phyloP scores from a whole-genome alignment of 2,888 invertebrate species.

The Hydraecia micacea region DNA sequence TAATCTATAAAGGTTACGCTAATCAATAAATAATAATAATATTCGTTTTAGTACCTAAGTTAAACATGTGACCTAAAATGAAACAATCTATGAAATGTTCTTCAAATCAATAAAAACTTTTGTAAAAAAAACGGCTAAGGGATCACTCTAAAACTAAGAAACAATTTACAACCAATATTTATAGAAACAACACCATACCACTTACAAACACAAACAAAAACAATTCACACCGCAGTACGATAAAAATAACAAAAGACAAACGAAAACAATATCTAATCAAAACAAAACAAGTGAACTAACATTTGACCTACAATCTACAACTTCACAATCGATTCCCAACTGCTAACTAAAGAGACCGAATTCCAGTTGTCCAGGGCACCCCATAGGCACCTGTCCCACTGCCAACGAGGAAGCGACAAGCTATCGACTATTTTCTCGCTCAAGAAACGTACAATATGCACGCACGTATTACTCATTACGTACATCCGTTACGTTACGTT shows the following conservation, averaged over 20 bases:
- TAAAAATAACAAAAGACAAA: constrained; percentile 34
- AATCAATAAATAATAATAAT: too few relatives aligned
- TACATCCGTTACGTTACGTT: not conserved
- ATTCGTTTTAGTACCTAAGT: not conserved
- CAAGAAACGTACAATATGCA: not conserved
- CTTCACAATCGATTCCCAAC: constrained; percentile 58
- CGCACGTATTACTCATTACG: not conserved
- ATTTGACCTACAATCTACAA: constrained; percentile 59
- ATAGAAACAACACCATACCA: not conserved
- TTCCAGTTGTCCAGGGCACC: constrained; percentile 23
- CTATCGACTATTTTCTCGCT: not conserved
- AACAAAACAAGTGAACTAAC: constrained; percentile 45
- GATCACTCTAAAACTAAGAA: not conserved
- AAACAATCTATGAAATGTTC: not conserved
- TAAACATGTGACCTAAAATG: not conserved
- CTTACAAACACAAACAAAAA: not conserved
- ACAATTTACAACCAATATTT: not conserved
- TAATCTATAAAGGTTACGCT: too few relatives aligned
- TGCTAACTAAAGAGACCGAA: constrained; percentile 57
- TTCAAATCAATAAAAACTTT: not conserved
- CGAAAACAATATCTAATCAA: constrained; percentile 38
- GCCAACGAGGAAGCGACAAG: not conserved
- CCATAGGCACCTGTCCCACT: not conserved
- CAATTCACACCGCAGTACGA: not conserved
- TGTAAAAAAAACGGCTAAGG: not conserved